Evolutionary conservation across 2,797 vertebrate species (phyloP).

Genomic region (Mus spretus): DNA sequence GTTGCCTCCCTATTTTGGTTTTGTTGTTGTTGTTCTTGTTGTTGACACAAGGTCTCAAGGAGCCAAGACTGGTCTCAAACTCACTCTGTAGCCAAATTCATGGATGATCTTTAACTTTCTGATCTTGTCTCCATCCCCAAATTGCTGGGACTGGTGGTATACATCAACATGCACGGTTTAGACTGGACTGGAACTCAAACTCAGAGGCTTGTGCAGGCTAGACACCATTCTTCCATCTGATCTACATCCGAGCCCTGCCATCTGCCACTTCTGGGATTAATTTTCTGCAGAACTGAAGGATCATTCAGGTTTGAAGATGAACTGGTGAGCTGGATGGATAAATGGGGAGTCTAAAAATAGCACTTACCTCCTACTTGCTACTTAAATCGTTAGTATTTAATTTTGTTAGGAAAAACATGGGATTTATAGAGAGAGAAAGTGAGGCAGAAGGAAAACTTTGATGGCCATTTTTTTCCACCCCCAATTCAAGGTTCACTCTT

Average conservation of each 20-base stretch:
- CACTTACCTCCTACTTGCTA: slow-evolving; percentile 9
- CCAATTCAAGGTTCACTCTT: background rate
- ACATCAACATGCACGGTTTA: background rate
- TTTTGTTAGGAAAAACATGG: slow-evolving; percentile 46
- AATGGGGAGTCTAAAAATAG: slow-evolving; percentile 22
- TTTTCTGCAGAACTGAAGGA: slow-evolving; percentile 34
- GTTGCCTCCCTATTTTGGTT: background rate
- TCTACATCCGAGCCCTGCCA: background rate
- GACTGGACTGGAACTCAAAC: background rate
- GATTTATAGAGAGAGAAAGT: background rate
- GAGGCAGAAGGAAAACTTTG: background rate
- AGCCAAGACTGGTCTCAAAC: background rate
- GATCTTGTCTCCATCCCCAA: background rate
- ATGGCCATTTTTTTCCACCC: background rate
- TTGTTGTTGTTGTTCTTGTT: background rate
- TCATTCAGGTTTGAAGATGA: slow-evolving; percentile 1
- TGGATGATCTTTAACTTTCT: background rate
- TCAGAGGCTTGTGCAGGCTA: background rate
- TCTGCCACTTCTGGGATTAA: background rate
- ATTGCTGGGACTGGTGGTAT: background rate
- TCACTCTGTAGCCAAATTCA: background rate
- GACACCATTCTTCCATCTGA: background rate
- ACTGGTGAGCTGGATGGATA: background rate
- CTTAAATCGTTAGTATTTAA: slow-evolving; percentile 46
- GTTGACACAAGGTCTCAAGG: background rate